phyloP scores from a whole-genome alignment of 2,797 vertebrate genomes.

The Huso huso region DNA sequence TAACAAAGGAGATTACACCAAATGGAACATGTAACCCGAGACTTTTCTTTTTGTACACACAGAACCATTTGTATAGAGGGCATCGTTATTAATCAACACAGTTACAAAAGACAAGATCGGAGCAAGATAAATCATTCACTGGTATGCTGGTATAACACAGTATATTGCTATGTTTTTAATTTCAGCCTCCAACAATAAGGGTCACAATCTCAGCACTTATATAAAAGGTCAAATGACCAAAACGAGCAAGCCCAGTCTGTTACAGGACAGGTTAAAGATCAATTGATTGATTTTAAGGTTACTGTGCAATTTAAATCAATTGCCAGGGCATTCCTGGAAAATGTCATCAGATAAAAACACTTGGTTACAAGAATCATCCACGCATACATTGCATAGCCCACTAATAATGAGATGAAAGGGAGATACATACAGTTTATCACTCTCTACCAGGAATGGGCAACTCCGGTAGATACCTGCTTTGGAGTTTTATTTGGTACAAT shows the following conservation, averaged over 20 bases:
- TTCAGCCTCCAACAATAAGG: conserved; percentile 10
- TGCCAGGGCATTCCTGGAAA: no score
- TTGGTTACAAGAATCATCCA: no score
- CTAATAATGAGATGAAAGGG: no score
- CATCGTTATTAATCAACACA: conserved; percentile 33
- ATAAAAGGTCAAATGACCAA: conserved; percentile 20
- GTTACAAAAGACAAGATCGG: conserved; percentile 41
- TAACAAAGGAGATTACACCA: conserved; percentile 18
- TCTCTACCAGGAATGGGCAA: no score
- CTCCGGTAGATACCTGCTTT: no score
- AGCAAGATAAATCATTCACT: conserved; percentile 49
- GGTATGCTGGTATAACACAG: conserved; percentile 31
- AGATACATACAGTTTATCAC: no score
- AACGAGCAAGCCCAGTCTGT: conserved; percentile 25
- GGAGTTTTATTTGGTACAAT: no score
- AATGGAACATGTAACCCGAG: background rate
- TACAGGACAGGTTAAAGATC: no score
- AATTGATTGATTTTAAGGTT: no score
- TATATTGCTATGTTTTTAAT: conserved; percentile 35
- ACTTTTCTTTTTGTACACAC: background rate
- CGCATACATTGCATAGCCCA: no score
- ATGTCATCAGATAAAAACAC: no score
- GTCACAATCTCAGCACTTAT: conserved; percentile 29
- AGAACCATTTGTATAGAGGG: conserved; percentile 3
- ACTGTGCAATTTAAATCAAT: no score